Base-by-base conservation (phyloP, 2,113 vertebrate species). In the Barbus barbus region DNA sequence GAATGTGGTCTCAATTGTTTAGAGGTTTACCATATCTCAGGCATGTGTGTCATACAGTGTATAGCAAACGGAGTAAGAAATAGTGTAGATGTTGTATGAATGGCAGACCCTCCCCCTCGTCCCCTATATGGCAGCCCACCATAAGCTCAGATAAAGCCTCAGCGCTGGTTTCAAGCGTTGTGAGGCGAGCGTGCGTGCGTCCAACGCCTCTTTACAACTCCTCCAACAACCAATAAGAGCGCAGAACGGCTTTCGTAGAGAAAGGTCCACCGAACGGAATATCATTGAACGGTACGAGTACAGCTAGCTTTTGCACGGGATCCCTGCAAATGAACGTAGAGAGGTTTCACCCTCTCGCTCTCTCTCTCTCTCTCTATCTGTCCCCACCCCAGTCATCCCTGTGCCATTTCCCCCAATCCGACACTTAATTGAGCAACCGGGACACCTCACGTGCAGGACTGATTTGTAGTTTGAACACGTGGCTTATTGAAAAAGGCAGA, bases 391-490 rank as follows among this genome's bases (percentile, higher is more conserved):
- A 88, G 88, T 88, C 90, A 90, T 89, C 67, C 46, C 90, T 92
- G 89, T 91, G 89, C 90, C 93, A 92, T 92, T 91, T 89, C 79
- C 90, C 89, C 36, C 51, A 75, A 93, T 93, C 92, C 94, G 93
- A 91, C 93, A 94, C 95, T 95, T 97, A 95, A 97, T 97, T 97
- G 96, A 97, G 95, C 95, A 95, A 96, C 96, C 94, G 94, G 95
- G 95, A 96, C 96, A 96, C 95, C 96, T 98, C 97, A 97, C 97
- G 96, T 98, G 97, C 96, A 95, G 95, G 22, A 93, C 95, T 98
- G 96, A 98, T 98, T 97, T 97, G 96, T 96, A 97, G 96, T 97
- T 97, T 96, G 97, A 98, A 98, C 97, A 98, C 97, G 97, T 98
- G 97, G 97, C 97, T 97, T 95, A 96, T 96, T 97, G 95, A 97